Evolutionary conservation across 2,888 invertebrate genomes (phyloP).

Genomic region (Folsomia candida): DNA sequence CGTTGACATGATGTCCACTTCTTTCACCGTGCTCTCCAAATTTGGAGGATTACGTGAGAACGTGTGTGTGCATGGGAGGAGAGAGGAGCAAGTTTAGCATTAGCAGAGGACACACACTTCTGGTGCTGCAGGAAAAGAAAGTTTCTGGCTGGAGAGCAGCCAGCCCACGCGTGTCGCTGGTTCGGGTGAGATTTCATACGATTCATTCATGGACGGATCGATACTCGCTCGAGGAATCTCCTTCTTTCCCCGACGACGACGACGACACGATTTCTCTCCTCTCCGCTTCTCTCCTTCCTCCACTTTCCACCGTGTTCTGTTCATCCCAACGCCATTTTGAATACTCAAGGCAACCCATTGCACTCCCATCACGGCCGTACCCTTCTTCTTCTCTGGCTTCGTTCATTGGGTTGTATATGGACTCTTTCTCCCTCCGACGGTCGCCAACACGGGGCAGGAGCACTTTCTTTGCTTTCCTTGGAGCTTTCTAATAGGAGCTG

Average conservation of each 20-base stretch:
- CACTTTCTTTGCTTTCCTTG: conserved; percentile 15
- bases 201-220: background rate
- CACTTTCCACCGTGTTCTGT: background rate
- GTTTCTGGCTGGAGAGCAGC: too few relatives aligned
- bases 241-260: background rate
- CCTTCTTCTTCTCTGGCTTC: background rate
- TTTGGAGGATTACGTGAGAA: too few relatives aligned
- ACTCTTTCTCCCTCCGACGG: background rate
- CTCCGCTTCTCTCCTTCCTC: background rate
- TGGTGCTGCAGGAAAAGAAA: too few relatives aligned
- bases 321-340: conserved; percentile 7
- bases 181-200: conserved; percentile 1
- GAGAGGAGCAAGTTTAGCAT: too few relatives aligned
- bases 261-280: too few relatives aligned
- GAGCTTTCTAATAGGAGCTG: background rate
- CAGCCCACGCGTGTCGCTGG: background rate
- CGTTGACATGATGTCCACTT: too few relatives aligned
- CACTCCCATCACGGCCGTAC: background rate
- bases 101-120: too few relatives aligned
- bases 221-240: conserved; percentile 2
- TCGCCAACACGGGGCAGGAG: background rate
- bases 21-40: too few relatives aligned
- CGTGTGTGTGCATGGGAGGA: too few relatives aligned
- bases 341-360: background rate
- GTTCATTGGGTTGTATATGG: too few relatives aligned